Percentiles rank a stretch among this genome's conserved stretches.
Conservation (phyloP, 2,113 vertebrate genomes). For the Sinocyclocheilus grahami region DNA sequence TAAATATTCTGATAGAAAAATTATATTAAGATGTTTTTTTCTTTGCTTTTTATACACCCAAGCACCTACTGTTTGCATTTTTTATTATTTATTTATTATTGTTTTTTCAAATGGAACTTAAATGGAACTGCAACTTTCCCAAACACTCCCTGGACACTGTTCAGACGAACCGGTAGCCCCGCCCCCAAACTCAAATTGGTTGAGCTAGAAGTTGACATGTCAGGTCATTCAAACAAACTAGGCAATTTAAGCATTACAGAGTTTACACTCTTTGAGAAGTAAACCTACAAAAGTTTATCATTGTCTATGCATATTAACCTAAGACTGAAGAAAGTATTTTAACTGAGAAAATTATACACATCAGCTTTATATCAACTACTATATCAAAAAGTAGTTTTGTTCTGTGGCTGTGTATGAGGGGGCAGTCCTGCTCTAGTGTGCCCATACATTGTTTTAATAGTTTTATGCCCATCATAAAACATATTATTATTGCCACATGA, state of each 20-base stretch:
- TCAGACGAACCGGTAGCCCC: background rate
- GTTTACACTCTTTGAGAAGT: background rate
- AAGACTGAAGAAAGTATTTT: background rate
- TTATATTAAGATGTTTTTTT: background rate
- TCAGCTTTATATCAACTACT: background rate
- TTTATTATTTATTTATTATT: too few species aligned
- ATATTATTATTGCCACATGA: slow-evolving; percentile 21
- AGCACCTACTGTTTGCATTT: too few species aligned
- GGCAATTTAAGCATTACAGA: background rate
- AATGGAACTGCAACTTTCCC: background rate
- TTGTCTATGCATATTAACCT: background rate
- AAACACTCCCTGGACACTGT: background rate
- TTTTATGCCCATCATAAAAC: slow-evolving; percentile 7
- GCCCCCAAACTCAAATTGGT: background rate
- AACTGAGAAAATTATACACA: background rate
- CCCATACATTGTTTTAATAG: slow-evolving; percentile 8
- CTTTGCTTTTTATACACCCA: background rate
- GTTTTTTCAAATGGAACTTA: too few species aligned
- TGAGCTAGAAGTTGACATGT: background rate
- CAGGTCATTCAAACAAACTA: background rate
- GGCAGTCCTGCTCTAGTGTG: background rate
- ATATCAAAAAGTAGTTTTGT: background rate
- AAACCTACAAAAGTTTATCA: background rate
- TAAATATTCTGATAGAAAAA: background rate
- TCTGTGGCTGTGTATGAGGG: background rate